A percentile compares a stretch with the other conserved stretches of the same genome.
These are phyloP conservation scores for Perca fluviatilis DNA, from an alignment of 2,113 vertebrate genomes.

Conservation along the genomic window DNA sequence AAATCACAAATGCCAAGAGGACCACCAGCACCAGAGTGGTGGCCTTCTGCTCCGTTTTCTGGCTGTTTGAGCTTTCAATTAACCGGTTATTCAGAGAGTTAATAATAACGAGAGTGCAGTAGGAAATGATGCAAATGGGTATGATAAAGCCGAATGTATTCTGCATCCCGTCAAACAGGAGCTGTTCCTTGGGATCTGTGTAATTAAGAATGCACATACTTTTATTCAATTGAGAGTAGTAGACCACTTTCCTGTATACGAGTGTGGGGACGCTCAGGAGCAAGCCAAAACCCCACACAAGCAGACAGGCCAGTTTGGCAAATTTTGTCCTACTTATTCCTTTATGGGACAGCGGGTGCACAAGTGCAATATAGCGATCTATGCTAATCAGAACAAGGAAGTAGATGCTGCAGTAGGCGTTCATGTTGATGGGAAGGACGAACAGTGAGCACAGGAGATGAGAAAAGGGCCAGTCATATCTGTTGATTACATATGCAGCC, in stretches of 20 bases:
- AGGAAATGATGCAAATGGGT: slow-evolving; percentile 84
- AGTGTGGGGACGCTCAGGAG: slow-evolving; percentile 85
- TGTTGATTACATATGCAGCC: slow-evolving; percentile 83
- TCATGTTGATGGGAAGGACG: slow-evolving; percentile 81
- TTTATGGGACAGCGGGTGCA: slow-evolving; percentile 87
- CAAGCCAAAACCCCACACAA: slow-evolving; percentile 86
- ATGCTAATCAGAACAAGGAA: slow-evolving; percentile 90
- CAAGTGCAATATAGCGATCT: slow-evolving; percentile 91
- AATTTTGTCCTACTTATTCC: slow-evolving; percentile 80
- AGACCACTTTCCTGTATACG: slow-evolving; percentile 69
- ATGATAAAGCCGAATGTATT: slow-evolving; percentile 86
- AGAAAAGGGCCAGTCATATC: slow-evolving; percentile 86
- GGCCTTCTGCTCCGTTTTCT: slow-evolving; percentile 87
- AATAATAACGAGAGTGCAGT: slow-evolving; percentile 86
- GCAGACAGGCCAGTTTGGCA: slow-evolving; percentile 87
- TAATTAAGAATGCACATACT: slow-evolving; percentile 76
- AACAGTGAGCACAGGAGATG: slow-evolving; percentile 84
- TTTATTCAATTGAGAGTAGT: not conserved
- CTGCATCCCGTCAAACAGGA: slow-evolving; percentile 78
- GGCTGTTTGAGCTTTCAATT: slow-evolving; percentile 74
- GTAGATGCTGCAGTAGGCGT: slow-evolving; percentile 89
- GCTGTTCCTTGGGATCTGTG: not conserved
- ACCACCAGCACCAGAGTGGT: slow-evolving; percentile 88
- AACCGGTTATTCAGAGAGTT: slow-evolving; percentile 78
- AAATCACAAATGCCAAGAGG: slow-evolving; percentile 88